Base-by-base conservation (phyloP, 2,888 invertebrate genomes). In the Galerucella nymphaeae region DNA sequence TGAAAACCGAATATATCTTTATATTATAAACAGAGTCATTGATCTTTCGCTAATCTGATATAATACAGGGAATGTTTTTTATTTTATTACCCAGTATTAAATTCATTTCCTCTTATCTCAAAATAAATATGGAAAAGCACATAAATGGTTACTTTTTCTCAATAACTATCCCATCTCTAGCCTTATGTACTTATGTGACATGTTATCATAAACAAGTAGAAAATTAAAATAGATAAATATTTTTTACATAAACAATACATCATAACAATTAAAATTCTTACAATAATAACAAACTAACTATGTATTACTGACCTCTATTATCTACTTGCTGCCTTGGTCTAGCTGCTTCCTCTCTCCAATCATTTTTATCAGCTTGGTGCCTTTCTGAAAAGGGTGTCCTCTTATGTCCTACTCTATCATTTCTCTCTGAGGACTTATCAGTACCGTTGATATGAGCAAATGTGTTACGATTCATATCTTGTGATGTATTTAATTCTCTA, bases 321-420 rank as follows among this genome's bases (percentile, higher is more conserved):
- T 92, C 92, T 50, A 92, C 92, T 73, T 90, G 89, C 86, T 91
- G 90, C 76, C 90, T 87, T 78, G 84, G 83, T 80, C 88, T 71
- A 18, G 75, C 72, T 18, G 80, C 77, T 23, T 79, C 78, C 38
- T 81, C 80, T 38, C 85, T 76, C 86, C 86, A 85, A 50, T 80
- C 80, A 50, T 85, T 77, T 71, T 84, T 84, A 59, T 83, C 83
- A 38, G 65, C 48, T 55, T 76, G 77, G 66, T 78, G 75, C 45
- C 75, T 79, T 76, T 75, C 83, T 83, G 9, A 42, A 58, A 68
- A 68, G 18, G 59, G 80, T 76, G 75, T 68, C 14, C 79, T 80
- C 57, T 77, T 78, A 73, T 75, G 76, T 59, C 72, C 75, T 57
- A 67, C 72, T 18, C 75, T 75, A 66, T 74, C 80, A 73, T 75